phyloP scores from a whole-genome alignment of 2,888 invertebrate genomes.

The Steinernema carpocapsae region DNA sequence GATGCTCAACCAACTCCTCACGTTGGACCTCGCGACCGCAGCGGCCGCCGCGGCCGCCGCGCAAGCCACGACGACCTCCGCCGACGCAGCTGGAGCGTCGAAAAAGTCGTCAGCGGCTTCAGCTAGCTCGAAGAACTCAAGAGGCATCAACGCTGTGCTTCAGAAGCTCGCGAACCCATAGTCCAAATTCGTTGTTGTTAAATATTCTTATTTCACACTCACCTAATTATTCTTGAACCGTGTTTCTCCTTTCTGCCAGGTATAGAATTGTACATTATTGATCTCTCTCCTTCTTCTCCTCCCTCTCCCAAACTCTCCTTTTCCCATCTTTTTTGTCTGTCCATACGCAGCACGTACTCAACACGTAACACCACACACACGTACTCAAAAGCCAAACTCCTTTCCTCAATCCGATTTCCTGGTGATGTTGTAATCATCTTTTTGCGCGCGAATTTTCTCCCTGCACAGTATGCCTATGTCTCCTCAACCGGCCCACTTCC shows the following conservation, averaged over 20 bases:
- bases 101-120: slow-evolving; percentile 13
- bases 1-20: slow-evolving; percentile 14
- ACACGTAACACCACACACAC: neutral
- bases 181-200: slow-evolving; percentile 1
- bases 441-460: neutral
- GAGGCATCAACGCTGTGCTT: slow-evolving; percentile 9
- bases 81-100: slow-evolving; percentile 38
- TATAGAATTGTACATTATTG: slow-evolving; percentile 34
- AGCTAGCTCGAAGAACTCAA: neutral
- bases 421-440: slow-evolving; percentile 35
- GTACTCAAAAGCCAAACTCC: neutral
- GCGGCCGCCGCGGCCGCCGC: slow-evolving; percentile 32
- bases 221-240: slow-evolving; percentile 31
- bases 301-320: neutral
- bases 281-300: slow-evolving; percentile 6
- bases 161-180: slow-evolving; percentile 21
- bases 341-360: slow-evolving; percentile 10
- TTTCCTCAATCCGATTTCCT: neutral
- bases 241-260: slow-evolving; percentile 34
- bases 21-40: neutral
- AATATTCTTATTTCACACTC: neutral
- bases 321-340: slow-evolving; percentile 11
- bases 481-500: slow-evolving; percentile 29
- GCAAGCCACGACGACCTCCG: slow-evolving; percentile 22
- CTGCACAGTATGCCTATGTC: neutral